Conservation (phyloP, 2,888 invertebrate genomes). For the Tenthredo livida region DNA sequence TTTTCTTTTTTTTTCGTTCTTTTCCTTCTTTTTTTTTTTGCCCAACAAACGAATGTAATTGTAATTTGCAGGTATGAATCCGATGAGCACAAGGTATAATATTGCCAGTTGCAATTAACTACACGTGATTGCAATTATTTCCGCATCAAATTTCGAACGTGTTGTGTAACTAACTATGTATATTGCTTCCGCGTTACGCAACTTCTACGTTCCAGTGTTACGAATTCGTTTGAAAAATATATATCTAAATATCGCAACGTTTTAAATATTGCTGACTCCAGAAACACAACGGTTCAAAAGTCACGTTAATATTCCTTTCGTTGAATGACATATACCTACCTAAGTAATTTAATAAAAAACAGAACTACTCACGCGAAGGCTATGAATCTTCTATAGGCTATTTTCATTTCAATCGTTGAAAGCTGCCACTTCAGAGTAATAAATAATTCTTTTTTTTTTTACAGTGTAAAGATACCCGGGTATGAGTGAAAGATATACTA, state of each 20-base stretch:
- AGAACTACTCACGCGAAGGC: background rate
- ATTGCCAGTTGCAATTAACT: conserved; percentile 12
- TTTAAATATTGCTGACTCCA: background rate
- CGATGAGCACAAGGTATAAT: background rate
- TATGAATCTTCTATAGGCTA: background rate
- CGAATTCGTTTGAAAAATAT: conserved; percentile 4
- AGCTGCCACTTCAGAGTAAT: background rate
- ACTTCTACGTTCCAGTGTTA: conserved; percentile 1
- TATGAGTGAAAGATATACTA: background rate
- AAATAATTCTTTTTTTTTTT: background rate
- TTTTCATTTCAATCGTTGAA: background rate
- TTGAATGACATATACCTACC: background rate
- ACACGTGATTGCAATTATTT: conserved; percentile 44
- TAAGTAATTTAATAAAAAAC: background rate
- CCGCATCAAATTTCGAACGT: conserved; percentile 28
- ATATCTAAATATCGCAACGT: conserved; percentile 21
- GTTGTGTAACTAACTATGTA: conserved; percentile 16
- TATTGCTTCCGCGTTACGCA: conserved; percentile 18
- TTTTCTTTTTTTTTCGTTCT: background rate
- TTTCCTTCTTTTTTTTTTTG: background rate
- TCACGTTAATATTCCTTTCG: background rate
- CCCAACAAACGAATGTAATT: background rate
- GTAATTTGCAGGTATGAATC: background rate
- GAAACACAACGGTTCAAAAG: background rate
- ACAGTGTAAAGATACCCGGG: background rate